Evolutionary conservation across 1,140 invertebrate species (phyloP).

Genomic region (Nixonia krombeini): DNA sequence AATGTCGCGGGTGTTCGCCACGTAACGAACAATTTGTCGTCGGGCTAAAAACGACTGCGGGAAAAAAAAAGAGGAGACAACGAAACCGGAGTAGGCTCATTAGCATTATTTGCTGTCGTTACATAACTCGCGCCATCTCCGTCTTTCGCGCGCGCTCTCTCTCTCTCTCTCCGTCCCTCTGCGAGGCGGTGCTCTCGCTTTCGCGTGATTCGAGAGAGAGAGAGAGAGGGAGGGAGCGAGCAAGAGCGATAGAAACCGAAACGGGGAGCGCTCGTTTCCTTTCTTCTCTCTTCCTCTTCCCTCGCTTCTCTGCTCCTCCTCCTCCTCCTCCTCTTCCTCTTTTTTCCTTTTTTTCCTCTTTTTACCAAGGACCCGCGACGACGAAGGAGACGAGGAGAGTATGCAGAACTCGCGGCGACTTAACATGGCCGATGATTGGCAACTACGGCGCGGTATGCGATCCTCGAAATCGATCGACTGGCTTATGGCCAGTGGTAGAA

Average conservation of each 20-base stretch:
- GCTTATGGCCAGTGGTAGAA: conserved; percentile 16
- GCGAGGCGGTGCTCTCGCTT: background rate
- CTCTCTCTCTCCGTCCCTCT: conserved; percentile 28
- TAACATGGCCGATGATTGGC: background rate
- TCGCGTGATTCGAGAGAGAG: background rate
- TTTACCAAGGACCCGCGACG: background rate
- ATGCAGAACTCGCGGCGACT: background rate
- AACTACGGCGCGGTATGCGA: background rate
- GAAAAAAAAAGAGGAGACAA: conserved; percentile 33
- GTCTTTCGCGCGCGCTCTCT: conserved; percentile 15
- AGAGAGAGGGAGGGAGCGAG: background rate
- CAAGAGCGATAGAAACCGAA: background rate
- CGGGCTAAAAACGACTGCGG: conserved; percentile 32
- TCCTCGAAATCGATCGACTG: conserved; percentile 23
- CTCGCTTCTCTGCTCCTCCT: conserved; percentile 1
- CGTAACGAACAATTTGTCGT: conserved; percentile 45
- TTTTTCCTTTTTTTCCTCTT: conserved; percentile 7
- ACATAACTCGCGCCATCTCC: conserved; percentile 60
- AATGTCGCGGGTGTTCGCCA: conserved; percentile 26
- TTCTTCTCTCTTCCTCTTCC: conserved; percentile 7
- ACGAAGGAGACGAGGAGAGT: background rate
- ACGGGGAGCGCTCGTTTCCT: background rate
- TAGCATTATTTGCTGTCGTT: conserved; percentile 71
- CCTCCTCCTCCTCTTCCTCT: background rate
- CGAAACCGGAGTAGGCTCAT: conserved; percentile 64